Conservation (phyloP, 2,113 vertebrate species). For the Synodontis membranacea region DNA sequence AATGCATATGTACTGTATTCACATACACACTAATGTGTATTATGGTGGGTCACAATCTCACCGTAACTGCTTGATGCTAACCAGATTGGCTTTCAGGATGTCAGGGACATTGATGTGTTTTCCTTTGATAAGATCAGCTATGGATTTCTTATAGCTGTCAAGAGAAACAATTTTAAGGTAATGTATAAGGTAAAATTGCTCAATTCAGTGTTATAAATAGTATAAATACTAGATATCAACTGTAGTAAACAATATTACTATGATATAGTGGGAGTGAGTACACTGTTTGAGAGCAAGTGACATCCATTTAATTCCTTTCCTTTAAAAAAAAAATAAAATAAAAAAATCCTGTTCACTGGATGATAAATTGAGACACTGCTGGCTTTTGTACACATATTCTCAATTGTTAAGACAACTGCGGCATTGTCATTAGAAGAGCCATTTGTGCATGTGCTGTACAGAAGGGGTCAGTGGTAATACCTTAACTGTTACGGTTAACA, state of each 20-base stretch:
- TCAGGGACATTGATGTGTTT: conserved; percentile 63
- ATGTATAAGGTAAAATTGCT: neutral
- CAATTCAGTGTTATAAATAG: neutral
- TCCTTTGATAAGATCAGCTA: conserved; percentile 77
- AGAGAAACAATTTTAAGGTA: conserved; percentile 8
- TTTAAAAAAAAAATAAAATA: too few relatives aligned
- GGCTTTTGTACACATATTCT: neutral
- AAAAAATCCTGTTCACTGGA: neutral
- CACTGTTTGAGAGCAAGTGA: neutral
- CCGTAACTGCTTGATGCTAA: conserved; percentile 82
- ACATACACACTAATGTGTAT: neutral
- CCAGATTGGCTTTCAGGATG: conserved; percentile 79
- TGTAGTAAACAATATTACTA: neutral
- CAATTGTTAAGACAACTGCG: neutral
- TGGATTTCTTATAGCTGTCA: conserved; percentile 76
- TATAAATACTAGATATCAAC: neutral
- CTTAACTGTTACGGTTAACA: neutral
- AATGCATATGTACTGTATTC: neutral
- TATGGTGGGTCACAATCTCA: conserved; percentile 58
- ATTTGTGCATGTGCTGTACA: neutral
- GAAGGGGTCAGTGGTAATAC: neutral
- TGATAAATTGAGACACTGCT: neutral
- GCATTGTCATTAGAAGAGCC: too few relatives aligned
- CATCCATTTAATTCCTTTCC: neutral
- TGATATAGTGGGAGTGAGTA: neutral